Base-by-base conservation (phyloP, 2,888 invertebrate species). In the Cynaeus angustus region DNA sequence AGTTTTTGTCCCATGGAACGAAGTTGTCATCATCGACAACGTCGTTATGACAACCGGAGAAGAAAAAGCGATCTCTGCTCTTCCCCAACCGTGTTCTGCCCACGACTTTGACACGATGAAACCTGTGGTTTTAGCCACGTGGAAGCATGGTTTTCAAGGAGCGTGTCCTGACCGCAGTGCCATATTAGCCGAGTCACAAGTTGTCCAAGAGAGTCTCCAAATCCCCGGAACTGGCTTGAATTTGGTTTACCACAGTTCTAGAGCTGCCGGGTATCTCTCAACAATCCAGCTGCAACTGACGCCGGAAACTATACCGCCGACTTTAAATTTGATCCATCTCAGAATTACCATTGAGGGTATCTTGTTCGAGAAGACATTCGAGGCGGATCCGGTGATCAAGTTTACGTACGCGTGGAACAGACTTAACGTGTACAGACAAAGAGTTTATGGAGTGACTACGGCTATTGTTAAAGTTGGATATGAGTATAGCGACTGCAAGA, bases 361-460 rank as follows among this genome's bases (percentile, higher is more conserved):
- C 66, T 88, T 96, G 1, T 96, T 97, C 82, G 95, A 97, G 82
- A 94, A 95, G 82, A 91, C 91, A 0, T 98, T 99, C 82, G 98
- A 98, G 85, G 98, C 99, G 0, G 98, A 98, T 85, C 96, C 98
- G 0, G 92, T 96, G 33, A 96, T 99, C 74, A 98, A 97, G 82
- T 98, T 96, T 85, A 98, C 97, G 0, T 99, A 97, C 81, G 94
- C 97, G 0, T 99, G 99, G 99, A 97, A 99, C 83, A 90, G 98
- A 68, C 87, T 96, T 46, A 99, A 99, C 81, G 96, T 98, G 0
- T 99, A 99, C 85, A 90, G 95, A 38, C 98, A 99, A 86, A 90
- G 97, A 73, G 98, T 99, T 5, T 98, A 97, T 80, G 99, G 99
- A 8, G 95, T 98, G 0, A 97, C 98, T 0, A 96, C 95, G 0